Evolutionary conservation across 2,797 vertebrate species (phyloP).

Genomic region (Helicolenus hilgendorfi): DNA sequence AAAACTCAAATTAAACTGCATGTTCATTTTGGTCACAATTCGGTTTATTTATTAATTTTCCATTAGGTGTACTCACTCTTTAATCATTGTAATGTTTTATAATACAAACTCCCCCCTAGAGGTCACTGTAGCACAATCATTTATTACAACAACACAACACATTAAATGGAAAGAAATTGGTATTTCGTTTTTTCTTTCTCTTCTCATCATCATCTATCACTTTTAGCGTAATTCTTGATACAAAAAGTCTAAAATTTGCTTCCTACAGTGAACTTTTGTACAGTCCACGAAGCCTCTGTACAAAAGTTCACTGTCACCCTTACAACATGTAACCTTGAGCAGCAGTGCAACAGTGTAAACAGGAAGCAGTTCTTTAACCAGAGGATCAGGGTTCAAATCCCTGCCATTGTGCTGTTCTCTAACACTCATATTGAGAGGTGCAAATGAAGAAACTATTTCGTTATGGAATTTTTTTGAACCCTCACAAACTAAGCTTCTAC

Average conservation of each 20-base stretch:
- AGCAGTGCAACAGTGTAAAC: background rate
- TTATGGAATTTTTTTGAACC: background rate
- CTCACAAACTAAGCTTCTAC: background rate
- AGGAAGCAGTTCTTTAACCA: background rate
- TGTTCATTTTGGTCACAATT: background rate
- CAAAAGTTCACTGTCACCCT: background rate
- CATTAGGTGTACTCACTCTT: background rate
- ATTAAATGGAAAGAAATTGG: background rate
- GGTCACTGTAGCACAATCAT: background rate
- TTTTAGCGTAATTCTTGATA: background rate
- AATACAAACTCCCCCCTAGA: conserved; percentile 30
- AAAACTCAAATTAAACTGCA: background rate
- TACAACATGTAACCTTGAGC: background rate
- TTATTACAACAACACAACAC: background rate
- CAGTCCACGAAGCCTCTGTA: background rate
- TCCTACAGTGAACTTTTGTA: background rate
- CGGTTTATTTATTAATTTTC: background rate
- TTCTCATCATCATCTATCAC: background rate
- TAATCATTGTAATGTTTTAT: background rate
- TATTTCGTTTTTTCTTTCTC: background rate
- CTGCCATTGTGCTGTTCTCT: background rate
- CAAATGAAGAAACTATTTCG: background rate
- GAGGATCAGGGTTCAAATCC: background rate
- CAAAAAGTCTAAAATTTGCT: background rate
- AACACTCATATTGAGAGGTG: background rate